A percentile compares a stretch with the other conserved stretches of the same genome.
phyloP scores from a whole-genome alignment of 2,888 invertebrate genomes.

The Tetragonisca angustula region DNA sequence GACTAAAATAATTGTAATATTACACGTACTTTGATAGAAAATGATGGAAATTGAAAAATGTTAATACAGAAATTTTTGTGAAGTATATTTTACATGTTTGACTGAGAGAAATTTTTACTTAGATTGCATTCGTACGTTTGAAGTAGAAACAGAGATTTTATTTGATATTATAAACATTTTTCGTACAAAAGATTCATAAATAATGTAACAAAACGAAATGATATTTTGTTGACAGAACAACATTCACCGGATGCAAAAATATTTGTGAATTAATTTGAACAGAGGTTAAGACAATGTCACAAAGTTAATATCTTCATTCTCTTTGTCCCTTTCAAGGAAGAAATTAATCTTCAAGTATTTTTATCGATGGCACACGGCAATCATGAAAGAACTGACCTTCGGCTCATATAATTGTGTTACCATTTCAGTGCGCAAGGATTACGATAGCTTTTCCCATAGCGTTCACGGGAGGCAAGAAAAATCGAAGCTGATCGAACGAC shows the following conservation, averaged over 20 bases:
- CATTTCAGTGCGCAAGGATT: neutral
- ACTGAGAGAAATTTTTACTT: neutral
- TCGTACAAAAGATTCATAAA: no score
- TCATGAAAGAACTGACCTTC: neutral
- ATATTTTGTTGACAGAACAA: neutral
- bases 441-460: neutral
- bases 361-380: neutral
- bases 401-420: neutral
- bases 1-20: neutral
- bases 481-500: conserved; percentile 9
- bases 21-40: neutral
- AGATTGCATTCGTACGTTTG: neutral
- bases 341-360: neutral
- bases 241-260: neutral
- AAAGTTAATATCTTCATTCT: neutral
- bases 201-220: neutral
- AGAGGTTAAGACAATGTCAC: no score
- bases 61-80: neutral
- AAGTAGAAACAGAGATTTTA: neutral
- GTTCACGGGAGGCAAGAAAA: conserved; percentile 18
- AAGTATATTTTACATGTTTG: no score
- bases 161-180: neutral
- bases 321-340: neutral
- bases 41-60: neutral
- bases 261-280: no score